Base-by-base conservation (phyloP, 2,888 invertebrate species). In the Lasioglossum figueresi region DNA sequence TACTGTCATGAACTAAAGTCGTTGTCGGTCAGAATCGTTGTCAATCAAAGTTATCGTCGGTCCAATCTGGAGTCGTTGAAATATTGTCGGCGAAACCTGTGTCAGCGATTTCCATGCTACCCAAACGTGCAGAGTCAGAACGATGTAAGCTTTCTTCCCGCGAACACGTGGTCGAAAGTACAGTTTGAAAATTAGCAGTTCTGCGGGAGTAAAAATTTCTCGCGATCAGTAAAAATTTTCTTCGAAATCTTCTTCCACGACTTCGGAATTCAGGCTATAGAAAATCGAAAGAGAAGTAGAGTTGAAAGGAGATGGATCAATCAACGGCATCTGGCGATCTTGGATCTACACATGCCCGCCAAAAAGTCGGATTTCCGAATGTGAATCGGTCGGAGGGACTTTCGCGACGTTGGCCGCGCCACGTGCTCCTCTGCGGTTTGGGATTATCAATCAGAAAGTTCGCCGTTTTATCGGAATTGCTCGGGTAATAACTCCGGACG, bases 311-410 rank as follows among this genome's bases (percentile, higher is more conserved):
- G 31, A 16, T 16, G 45, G 63, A 63, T 63, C 63, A 63, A 63
- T 63, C 63, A 6, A 2, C 63, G 63, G 31, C 63, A 63, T 19
- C 63, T 63, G 63, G 63, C 19, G 63, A 63, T 63, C 63, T 6
- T 34, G 19, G 31, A 8, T 31, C 63, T 31, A 63, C 63, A 34
- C 19, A 34, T 16, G 63, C 19, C 63, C 19, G 63, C 31, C 63
- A 31, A 63, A 63, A 63, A 63, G 63, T 63, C 63, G 63, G 16
- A 63, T 34, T 19, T 82, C 52, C 82, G 78, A 86, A 86, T 74
- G 86, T 88, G 89, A 88, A 89, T 89, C 84, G 74, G n/a, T 72
- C 66, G 78, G 81, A 80, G 76, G 63, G 31, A 63, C 63, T 31
- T 66, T 72, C 45, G 52, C 73, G 77, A 79, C 80, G 52, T 72